phyloP scores from a whole-genome alignment of 2,888 invertebrate genomes.

The Drosophila demipolita region DNA sequence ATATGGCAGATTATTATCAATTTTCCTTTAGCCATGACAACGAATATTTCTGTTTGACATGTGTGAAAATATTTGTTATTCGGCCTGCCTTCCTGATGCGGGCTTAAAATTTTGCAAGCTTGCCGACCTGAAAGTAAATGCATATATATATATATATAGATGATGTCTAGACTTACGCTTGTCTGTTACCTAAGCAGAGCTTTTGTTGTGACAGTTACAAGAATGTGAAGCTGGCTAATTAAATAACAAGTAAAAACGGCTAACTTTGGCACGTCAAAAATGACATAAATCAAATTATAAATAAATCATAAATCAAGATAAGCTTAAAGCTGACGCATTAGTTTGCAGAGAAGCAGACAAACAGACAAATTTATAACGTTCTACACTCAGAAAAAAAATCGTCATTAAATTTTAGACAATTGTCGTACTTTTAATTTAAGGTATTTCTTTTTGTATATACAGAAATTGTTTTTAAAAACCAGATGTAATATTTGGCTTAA shows the following conservation, averaged over 20 bases:
- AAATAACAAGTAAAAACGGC: not conserved
- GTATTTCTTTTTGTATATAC: not conserved
- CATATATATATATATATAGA: not conserved
- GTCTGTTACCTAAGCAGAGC: conserved; percentile 5
- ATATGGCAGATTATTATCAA: conserved; percentile 69
- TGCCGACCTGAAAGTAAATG: not conserved
- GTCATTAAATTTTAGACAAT: not conserved
- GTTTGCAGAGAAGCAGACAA: not conserved
- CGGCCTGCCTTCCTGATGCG: conserved; percentile 52
- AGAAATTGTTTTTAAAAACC: not conserved
- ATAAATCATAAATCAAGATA: conserved; percentile 1
- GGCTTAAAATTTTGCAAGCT: conserved; percentile 32
- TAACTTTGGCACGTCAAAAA: not conserved
- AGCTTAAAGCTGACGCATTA: not conserved
- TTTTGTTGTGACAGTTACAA: conserved; percentile 21
- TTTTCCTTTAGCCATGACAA: conserved; percentile 76
- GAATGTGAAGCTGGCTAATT: conserved; percentile 10
- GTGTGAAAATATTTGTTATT: conserved; percentile 76
- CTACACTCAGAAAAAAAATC: not conserved
- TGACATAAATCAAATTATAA: not conserved
- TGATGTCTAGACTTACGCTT: not conserved
- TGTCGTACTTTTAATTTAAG: not conserved
- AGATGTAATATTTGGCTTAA: not conserved
- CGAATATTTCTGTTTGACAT: conserved; percentile 71
- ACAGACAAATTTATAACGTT: not conserved